These are phyloP conservation scores for Phymastichus coffea DNA, from an alignment of 1,140 invertebrate species.

Conservation along the genomic window DNA sequence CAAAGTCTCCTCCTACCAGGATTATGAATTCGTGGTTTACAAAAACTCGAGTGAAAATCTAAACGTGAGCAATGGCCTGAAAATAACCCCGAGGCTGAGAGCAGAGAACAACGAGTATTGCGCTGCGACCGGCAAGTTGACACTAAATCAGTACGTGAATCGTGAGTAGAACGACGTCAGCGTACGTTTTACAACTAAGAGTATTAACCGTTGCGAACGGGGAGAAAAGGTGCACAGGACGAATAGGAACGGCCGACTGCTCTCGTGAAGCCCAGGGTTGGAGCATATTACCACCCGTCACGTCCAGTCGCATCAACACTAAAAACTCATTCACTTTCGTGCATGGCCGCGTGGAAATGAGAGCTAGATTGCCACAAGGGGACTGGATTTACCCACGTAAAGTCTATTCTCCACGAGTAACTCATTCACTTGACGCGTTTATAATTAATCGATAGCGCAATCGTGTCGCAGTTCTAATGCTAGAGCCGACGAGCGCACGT, in stretches of 20 bases:
- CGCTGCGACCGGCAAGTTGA: slow-evolving; percentile 55
- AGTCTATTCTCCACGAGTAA: not conserved
- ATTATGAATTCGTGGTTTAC: slow-evolving; percentile 72
- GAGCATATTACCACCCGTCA: slow-evolving; percentile 66
- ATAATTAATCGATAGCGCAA: not conserved
- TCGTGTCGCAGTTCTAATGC: slow-evolving; percentile 17
- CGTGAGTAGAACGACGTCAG: no score
- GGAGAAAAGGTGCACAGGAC: slow-evolving; percentile 67
- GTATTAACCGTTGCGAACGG: no score
- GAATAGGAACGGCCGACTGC: slow-evolving; percentile 52
- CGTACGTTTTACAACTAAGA: no score
- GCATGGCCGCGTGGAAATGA: slow-evolving; percentile 64
- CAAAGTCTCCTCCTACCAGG: slow-evolving; percentile 43
- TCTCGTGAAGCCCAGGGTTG: slow-evolving; percentile 50
- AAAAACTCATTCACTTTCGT: slow-evolving; percentile 58
- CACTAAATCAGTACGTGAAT: slow-evolving; percentile 49
- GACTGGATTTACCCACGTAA: slow-evolving; percentile 70
- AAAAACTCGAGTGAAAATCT: slow-evolving; percentile 62
- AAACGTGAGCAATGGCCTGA: slow-evolving; percentile 60
- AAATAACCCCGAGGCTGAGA: slow-evolving; percentile 64
- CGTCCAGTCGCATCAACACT: slow-evolving; percentile 69
- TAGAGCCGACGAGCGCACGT: slow-evolving; percentile 20
- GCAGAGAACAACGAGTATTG: slow-evolving; percentile 61
- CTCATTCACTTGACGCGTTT: not conserved
- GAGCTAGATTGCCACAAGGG: slow-evolving; percentile 65